A percentile compares a stretch with the other conserved stretches of the same genome.
Evolutionary conservation across 2,797 vertebrate species (phyloP).

Genomic region (Clarias fuscus): DNA sequence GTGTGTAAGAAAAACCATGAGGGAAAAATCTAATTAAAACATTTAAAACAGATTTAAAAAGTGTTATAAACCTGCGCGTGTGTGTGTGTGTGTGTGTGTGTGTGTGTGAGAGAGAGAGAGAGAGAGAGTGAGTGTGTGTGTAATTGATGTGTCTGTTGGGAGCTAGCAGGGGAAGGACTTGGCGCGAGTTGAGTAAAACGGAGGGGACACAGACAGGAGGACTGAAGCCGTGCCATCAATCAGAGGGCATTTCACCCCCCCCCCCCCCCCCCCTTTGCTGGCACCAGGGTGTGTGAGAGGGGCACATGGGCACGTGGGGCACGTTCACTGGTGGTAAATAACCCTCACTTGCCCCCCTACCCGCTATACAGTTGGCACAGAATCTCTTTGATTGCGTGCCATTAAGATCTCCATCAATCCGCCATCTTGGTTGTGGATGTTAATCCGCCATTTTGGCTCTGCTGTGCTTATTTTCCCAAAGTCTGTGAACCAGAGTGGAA

Average conservation of each 20-base stretch:
- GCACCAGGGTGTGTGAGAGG: constrained; percentile 67
- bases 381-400: constrained; percentile 41
- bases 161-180: constrained; percentile 65
- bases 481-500: constrained; percentile 14
- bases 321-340: constrained; percentile 47
- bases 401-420: constrained; percentile 37
- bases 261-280: constrained; percentile 62
- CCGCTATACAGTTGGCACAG: constrained; percentile 44
- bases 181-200: constrained; percentile 71
- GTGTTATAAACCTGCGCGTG: neutral
- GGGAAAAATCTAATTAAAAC: neutral
- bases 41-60: too few species aligned
- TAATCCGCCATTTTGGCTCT: constrained; percentile 56
- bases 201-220: constrained; percentile 55
- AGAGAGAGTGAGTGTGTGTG: constrained; percentile 31
- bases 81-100: constrained; percentile 45
- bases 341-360: constrained; percentile 39
- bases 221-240: constrained; percentile 80
- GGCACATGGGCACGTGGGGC: constrained; percentile 35
- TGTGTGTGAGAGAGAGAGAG: neutral
- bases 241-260: constrained; percentile 80
- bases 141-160: constrained; percentile 80
- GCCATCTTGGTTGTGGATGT: constrained; percentile 48
- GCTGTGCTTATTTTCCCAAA: constrained; percentile 13
- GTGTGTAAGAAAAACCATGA: neutral